phyloP scores from a whole-genome alignment of 2,888 invertebrate species.

The Chironomus tentans region DNA sequence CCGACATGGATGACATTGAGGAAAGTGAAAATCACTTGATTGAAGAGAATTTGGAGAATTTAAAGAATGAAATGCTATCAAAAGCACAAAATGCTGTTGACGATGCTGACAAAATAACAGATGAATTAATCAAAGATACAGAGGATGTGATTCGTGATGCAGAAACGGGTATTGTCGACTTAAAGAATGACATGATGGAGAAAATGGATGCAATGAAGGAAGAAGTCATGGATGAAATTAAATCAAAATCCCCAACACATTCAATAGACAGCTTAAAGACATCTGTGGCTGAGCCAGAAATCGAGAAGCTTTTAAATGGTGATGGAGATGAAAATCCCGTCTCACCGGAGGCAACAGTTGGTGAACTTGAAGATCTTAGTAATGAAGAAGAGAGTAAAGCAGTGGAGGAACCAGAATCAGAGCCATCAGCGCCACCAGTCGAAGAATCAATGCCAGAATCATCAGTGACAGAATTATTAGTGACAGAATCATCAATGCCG shows the following conservation, averaged over 20 bases:
- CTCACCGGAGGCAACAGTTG: slow-evolving; percentile 12
- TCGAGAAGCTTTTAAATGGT: slow-evolving; percentile 30
- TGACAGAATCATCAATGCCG: neutral
- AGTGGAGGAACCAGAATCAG: neutral
- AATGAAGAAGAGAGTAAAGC: neutral
- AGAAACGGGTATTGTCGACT: slow-evolving; percentile 11
- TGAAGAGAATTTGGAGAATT: slow-evolving; percentile 28
- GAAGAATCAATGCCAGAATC: neutral
- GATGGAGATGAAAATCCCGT: neutral
- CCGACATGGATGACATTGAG: slow-evolving; percentile 10
- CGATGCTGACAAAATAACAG: slow-evolving; percentile 30
- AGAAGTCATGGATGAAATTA: neutral
- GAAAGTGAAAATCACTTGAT: slow-evolving; percentile 24
- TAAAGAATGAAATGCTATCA: slow-evolving; percentile 24
- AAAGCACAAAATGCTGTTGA: slow-evolving; percentile 28
- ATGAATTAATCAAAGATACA: slow-evolving; percentile 29
- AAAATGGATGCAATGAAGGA: neutral
- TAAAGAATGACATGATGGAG: slow-evolving; percentile 9
- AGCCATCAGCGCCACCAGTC: neutral
- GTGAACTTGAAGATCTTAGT: slow-evolving; percentile 5
- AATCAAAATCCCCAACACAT: neutral
- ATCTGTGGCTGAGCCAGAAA: slow-evolving; percentile 40
- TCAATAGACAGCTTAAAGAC: slow-evolving; percentile 37
- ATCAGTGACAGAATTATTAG: neutral
- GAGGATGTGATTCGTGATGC: slow-evolving; percentile 20